Conservation (phyloP, 2,797 vertebrate genomes). For the Lagodon rhomboides region DNA sequence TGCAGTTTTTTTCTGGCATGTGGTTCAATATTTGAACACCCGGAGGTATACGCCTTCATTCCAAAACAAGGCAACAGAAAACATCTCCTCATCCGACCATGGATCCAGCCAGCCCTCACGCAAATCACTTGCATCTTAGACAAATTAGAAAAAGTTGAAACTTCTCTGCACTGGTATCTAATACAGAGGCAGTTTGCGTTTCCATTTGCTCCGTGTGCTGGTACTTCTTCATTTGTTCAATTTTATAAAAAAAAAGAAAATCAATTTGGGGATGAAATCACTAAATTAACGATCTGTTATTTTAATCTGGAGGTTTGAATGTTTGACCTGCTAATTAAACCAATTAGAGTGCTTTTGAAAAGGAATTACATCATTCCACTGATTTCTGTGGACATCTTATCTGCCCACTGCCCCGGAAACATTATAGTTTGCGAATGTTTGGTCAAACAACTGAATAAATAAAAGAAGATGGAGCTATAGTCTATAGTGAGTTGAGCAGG, state of each 20-base stretch:
- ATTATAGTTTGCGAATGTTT: background rate
- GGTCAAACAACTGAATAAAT: background rate
- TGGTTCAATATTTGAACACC: slow-evolving; percentile 53
- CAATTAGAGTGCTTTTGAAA: background rate
- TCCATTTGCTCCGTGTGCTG: background rate
- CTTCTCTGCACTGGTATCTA: background rate
- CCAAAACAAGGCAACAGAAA: slow-evolving; percentile 36
- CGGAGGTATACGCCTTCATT: slow-evolving; percentile 33
- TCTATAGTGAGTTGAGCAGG: background rate
- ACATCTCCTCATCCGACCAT: background rate
- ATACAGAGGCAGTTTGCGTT: background rate
- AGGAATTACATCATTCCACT: background rate
- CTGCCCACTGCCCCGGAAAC: no score
- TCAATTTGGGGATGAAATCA: background rate
- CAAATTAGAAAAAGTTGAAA: background rate
- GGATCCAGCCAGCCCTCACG: background rate
- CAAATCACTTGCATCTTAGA: background rate
- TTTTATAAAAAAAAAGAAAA: background rate
- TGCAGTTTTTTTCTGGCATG: slow-evolving; percentile 26
- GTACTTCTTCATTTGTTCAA: background rate
- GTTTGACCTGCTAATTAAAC: background rate
- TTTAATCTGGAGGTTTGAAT: background rate
- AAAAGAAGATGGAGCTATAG: background rate
- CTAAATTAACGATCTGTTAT: background rate
- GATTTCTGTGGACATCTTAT: no score